These are phyloP conservation scores for Vannuccia rotundouncinata DNA, from an alignment of 2,888 invertebrate genomes.

Conservation along the genomic window DNA sequence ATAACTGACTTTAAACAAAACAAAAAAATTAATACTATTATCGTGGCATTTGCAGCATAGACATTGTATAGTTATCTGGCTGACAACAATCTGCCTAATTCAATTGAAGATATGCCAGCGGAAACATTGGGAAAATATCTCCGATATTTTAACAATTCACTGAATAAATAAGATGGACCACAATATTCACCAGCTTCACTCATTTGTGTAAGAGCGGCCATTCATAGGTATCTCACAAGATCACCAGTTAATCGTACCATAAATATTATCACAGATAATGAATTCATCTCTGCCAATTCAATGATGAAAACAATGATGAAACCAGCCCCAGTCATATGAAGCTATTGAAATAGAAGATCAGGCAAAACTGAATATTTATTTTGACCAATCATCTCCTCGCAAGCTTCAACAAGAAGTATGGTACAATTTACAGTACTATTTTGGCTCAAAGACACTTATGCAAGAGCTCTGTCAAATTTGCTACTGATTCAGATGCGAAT, in stretches of 20 bases:
- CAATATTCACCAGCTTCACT: too few relatives aligned
- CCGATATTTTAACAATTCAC: too few relatives aligned
- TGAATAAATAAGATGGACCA: too few relatives aligned
- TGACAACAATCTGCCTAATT: too few relatives aligned
- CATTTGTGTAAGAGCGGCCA: constrained; percentile 98
- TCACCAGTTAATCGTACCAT: not conserved
- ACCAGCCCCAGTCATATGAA: not conserved
- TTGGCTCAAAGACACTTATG: not conserved
- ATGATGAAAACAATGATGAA: not conserved
- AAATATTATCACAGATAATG: not conserved
- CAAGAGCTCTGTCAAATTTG: not conserved
- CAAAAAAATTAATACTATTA: too few relatives aligned
- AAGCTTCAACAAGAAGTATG: not conserved
- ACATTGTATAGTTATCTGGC: too few relatives aligned
- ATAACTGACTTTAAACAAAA: too few relatives aligned
- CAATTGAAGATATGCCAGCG: too few relatives aligned
- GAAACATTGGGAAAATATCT: too few relatives aligned
- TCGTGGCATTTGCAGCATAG: too few relatives aligned
- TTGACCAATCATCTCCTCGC: not conserved
- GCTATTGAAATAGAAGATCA: not conserved
- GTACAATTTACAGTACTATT: not conserved
- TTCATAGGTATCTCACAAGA: constrained; percentile 61
- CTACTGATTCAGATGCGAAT: not conserved
- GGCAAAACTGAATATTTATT: not conserved
- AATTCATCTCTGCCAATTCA: not conserved